These are phyloP conservation scores for Motacilla alba DNA, from an alignment of 2,113 vertebrate genomes.

Conservation along the genomic window DNA sequence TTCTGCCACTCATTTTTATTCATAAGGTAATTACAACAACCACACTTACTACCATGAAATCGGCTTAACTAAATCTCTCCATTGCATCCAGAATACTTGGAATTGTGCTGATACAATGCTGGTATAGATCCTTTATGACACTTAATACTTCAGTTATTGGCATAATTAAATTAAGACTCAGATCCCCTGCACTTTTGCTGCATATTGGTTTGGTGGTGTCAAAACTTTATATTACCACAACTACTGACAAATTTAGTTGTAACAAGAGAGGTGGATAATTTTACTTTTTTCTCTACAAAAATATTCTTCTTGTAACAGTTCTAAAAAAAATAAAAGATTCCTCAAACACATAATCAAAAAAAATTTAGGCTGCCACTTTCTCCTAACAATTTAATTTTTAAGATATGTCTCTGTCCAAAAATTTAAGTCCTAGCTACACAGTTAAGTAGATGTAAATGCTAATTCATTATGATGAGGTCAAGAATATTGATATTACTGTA, in stretches of 20 bases:
- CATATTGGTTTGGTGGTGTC: background rate
- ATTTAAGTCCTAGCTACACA: background rate
- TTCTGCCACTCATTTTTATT: slow-evolving; percentile 57
- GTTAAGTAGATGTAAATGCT: background rate
- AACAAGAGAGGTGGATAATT: background rate
- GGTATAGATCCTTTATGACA: background rate
- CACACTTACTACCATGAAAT: slow-evolving; percentile 27
- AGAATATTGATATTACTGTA: background rate
- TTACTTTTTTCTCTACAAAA: background rate
- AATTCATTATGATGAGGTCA: background rate
- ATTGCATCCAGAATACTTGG: background rate
- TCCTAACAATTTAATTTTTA: background rate
- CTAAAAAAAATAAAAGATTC: background rate
- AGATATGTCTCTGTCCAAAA: background rate
- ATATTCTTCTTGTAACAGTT: background rate
- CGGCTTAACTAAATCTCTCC: background rate
- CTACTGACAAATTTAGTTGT: background rate
- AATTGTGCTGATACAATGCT: background rate
- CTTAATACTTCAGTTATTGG: background rate
- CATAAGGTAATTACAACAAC: slow-evolving; percentile 19
- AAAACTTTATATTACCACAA: background rate
- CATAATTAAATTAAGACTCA: background rate
- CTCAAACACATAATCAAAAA: background rate
- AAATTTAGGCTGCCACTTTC: background rate
- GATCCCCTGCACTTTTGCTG: background rate